phyloP scores from a whole-genome alignment of 2,888 invertebrate genomes.

The Amaurobius ferox region DNA sequence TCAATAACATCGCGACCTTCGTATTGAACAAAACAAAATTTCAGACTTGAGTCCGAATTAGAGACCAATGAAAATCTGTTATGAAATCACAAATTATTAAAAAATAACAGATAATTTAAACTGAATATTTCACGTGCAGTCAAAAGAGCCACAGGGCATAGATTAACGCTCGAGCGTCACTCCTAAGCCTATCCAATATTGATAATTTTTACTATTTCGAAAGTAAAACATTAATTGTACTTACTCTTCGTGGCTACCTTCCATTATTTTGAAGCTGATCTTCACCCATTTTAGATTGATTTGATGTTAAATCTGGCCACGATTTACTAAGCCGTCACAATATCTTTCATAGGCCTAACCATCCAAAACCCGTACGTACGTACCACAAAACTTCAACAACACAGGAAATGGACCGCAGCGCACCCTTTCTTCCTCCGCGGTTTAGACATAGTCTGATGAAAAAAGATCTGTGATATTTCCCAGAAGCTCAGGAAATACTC shows the following conservation, averaged over 20 bases:
- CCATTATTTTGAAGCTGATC: slow-evolving; percentile 61
- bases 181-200: slow-evolving; percentile 60
- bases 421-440: slow-evolving; percentile 52
- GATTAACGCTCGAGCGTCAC: slow-evolving; percentile 53
- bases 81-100: neutral
- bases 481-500: neutral
- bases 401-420: slow-evolving; percentile 65
- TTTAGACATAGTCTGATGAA: neutral
- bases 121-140: slow-evolving; percentile 33
- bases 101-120: neutral
- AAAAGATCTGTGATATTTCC: too few species aligned
- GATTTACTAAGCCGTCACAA: slow-evolving; percentile 28
- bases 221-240: slow-evolving; percentile 30
- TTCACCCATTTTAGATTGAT: slow-evolving; percentile 54
- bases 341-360: slow-evolving; percentile 65
- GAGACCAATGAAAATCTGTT: neutral
- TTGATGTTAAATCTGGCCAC: slow-evolving; percentile 34
- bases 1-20: slow-evolving; percentile 72
- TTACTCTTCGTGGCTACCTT: slow-evolving; percentile 73
- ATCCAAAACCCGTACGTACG: slow-evolving; percentile 58
- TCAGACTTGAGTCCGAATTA: neutral
- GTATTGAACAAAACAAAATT: neutral
- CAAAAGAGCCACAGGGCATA: slow-evolving; percentile 63
- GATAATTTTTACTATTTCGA: slow-evolving; percentile 18
- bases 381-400: slow-evolving; percentile 61